Evolutionary conservation across 2,888 invertebrate species (phyloP), one percentile per base, ranked within the genome.

Genomic region (Ectemnius cavifrons): DNA sequence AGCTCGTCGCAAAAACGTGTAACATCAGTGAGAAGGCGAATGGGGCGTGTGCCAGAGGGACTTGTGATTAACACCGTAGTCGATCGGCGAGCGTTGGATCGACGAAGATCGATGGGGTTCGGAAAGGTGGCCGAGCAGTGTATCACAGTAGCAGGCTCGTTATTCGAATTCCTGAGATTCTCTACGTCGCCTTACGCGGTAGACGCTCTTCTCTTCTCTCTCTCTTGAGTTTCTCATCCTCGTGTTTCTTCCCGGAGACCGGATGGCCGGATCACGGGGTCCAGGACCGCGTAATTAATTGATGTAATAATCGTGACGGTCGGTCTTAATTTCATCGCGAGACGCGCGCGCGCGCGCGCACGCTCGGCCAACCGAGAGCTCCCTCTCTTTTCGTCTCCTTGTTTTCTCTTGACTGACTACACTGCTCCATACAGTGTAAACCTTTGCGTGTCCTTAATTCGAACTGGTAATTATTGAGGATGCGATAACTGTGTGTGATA

Each of bases 261-360:
- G 87, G 87, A 87, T 86, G 87, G 81, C 82, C 71, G 81, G 85
- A 82, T 79, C 79, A 66, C 79, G 80, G 67, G 77, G 72, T 67
- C 75, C 78, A 73, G 80, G 78, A 72, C 78, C 80, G 80, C 76
- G 82, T 84, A 87, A 87, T 87, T 87, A 87, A 87, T 87, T 87
- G 83, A 85, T 86, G 84, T 85, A 86, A 86, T 85, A 86, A 87
- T 86, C 84, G 83, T 78, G 86, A 84, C 84, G 81, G 84, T 76
- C 79, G 72, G 85, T 82, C 84, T 85, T 86, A 85, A 86, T 85
- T 85, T 86, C 81, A 80, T 79, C 81, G 78, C 69, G 79, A 78
- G 81, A 67, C 78, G 3, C 58, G 23, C 70, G 67, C 63, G 20
- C 65, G 61, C 60, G 61, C 78, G 4, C 58, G 23, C 70, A 66